Evolutionary conservation across 2,113 vertebrate genomes (phyloP).

Genomic region (Sebastes schlegelii): DNA sequence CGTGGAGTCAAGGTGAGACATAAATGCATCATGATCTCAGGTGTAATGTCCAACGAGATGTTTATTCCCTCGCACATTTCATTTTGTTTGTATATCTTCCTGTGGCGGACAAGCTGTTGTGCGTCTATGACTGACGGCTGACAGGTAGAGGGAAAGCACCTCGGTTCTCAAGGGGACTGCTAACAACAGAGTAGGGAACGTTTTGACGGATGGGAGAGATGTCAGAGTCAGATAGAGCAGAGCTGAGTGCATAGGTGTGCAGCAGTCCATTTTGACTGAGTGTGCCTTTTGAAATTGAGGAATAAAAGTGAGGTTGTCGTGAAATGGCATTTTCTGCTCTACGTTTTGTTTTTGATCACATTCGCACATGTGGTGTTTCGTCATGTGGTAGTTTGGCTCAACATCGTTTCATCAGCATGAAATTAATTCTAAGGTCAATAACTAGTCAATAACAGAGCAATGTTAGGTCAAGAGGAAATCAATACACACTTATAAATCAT

Average conservation of each 20-base stretch:
- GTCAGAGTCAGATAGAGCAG: conserved; percentile 34
- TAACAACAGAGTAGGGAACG: conserved; percentile 47
- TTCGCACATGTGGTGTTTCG: conserved; percentile 7
- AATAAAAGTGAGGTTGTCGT: conserved; percentile 21
- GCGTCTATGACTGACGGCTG: conserved; percentile 67
- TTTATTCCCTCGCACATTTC: conserved; percentile 29
- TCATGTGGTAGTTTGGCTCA: conserved; percentile 4
- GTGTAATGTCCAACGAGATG: conserved; percentile 36
- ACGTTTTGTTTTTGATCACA: conserved; percentile 21
- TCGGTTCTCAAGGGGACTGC: conserved; percentile 56
- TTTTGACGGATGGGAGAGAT: conserved; percentile 62
- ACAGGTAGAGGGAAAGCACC: conserved; percentile 57
- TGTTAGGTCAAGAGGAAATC: conserved; percentile 63
- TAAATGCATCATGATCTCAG: conserved; percentile 31
- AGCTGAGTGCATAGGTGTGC: conserved; percentile 13
- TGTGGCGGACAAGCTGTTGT: conserved; percentile 66
- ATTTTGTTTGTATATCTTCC: conserved; percentile 3
- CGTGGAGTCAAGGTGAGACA: conserved; percentile 92
- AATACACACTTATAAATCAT: conserved; percentile 49
- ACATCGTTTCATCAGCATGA: conserved; percentile 38
- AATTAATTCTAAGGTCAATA: conserved; percentile 56
- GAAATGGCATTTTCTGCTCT: conserved; percentile 9
- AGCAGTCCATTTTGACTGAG: conserved; percentile 34
- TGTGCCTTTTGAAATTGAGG: conserved; percentile 24
- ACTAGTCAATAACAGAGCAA: conserved; percentile 38